Conservation (phyloP, 2,113 vertebrate species). For the Butorides virescens region DNA sequence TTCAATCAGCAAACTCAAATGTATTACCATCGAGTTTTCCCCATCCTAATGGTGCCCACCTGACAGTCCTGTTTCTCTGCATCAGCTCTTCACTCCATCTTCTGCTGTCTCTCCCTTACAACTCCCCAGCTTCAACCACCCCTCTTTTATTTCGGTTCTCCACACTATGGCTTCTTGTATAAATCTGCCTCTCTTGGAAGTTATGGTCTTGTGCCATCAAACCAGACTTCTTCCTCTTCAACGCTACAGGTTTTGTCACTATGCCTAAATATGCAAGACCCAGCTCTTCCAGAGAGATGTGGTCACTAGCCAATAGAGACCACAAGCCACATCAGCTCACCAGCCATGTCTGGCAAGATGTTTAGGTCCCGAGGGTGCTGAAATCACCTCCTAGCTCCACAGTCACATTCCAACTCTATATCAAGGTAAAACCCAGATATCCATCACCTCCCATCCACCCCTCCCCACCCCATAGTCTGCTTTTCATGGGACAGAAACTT, state of each 20-base stretch:
- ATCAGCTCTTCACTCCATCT: background rate
- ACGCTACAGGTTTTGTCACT: background rate
- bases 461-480: background rate
- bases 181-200: background rate
- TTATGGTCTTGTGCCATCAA: background rate
- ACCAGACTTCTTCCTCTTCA: background rate
- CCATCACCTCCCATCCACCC: background rate
- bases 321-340: background rate
- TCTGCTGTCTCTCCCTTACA: background rate
- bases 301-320: background rate
- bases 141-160: background rate
- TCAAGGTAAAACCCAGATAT: background rate
- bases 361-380: background rate
- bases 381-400: background rate
- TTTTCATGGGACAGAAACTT: background rate
- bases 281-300: background rate
- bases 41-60: background rate
- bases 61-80: background rate
- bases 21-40: background rate
- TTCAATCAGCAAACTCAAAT: background rate
- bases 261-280: background rate
- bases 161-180: background rate
- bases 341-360: accelerated
- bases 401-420: background rate
- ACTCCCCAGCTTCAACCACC: background rate